Conservation (phyloP, 2,113 vertebrate species). For the Podarcis cretensis region DNA sequence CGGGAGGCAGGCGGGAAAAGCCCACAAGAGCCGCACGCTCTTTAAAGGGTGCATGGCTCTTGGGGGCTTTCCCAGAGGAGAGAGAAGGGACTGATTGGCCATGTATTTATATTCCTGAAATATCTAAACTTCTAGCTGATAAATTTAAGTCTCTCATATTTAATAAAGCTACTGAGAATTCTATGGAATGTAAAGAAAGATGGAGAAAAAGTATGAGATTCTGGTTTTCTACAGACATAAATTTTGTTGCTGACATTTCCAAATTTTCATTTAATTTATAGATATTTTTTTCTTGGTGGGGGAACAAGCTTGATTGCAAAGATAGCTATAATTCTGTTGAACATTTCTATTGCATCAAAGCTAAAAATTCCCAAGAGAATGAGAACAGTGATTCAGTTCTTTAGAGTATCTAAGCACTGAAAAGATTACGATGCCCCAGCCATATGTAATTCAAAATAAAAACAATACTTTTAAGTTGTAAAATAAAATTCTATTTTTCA, state of each 20-base stretch:
- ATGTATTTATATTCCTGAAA: neutral
- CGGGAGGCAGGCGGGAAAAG: too few relatives aligned
- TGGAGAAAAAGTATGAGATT: neutral
- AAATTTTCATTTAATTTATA: neutral
- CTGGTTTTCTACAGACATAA: neutral
- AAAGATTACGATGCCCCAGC: too few relatives aligned
- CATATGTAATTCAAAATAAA: too few relatives aligned
- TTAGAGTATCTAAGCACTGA: neutral
- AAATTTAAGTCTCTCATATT: neutral
- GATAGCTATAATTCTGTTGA: neutral
- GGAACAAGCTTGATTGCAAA: neutral
- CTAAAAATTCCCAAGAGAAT: neutral
- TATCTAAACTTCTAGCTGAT: neutral
- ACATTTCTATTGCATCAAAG: neutral
- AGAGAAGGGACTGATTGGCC: too few relatives aligned
- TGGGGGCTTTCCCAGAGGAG: too few relatives aligned
- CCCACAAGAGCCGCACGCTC: too few relatives aligned
- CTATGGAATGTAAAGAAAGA: neutral
- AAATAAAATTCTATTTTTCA: too few relatives aligned
- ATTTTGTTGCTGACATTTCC: neutral
- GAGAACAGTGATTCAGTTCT: neutral
- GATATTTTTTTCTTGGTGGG: too few relatives aligned
- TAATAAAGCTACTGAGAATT: neutral
- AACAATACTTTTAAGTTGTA: too few relatives aligned
- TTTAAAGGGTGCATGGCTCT: too few relatives aligned